Base-by-base conservation (phyloP, 64 coral and sea anemone genomes). In the Exaiptasia diaphana region DNA sequence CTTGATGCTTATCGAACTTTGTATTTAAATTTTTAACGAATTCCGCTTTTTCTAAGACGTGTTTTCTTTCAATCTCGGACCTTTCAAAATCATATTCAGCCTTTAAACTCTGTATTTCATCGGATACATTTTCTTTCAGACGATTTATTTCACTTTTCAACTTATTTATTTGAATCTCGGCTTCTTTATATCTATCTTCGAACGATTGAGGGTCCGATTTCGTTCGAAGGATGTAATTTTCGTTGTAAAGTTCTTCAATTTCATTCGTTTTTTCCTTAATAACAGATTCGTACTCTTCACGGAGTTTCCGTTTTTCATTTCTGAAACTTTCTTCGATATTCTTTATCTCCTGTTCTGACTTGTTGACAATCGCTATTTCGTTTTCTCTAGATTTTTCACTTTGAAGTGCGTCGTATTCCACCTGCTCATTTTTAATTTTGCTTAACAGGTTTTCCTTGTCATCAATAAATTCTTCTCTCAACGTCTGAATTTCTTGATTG, bases 21-120 rank as follows among this genome's bases (percentile, higher is more conserved):
- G 41, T 53, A 1, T 39, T 31, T 40, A 92, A 53, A 37, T 62
- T 53, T 27, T 85, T 69, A 9, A 92, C 75, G 41, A 92, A 62
- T 10, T 86, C 56, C 10, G 90, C 90, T 64, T 86, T 92, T 54
- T 87, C 83, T 38, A 74, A 76, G 44, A 79, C 77, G 34, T 48
- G 82, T 75, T 86, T 61, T 36, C 83, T 72, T 42, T 75, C 83
- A 53, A 74, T 13, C 39, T 75, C 70, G 14, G 72, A 6, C 45
- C 32, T 76, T 30, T 85, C 70, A 1, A 59, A 22, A 14, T 85
- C 22, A 39, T 75, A 64, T 13, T 75, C 71, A 63, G 74, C 39
- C 35, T 61, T 64, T 17, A 60, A 10, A 17, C 48, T 55, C 50
- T 20, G 5, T 15, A 34, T 25, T 83, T 71, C 41, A 1, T 32